Evolutionary conservation across 2,888 invertebrate genomes (phyloP), one percentile per base, ranked within the genome.

Genomic region (Camptogramma bilineatum): DNA sequence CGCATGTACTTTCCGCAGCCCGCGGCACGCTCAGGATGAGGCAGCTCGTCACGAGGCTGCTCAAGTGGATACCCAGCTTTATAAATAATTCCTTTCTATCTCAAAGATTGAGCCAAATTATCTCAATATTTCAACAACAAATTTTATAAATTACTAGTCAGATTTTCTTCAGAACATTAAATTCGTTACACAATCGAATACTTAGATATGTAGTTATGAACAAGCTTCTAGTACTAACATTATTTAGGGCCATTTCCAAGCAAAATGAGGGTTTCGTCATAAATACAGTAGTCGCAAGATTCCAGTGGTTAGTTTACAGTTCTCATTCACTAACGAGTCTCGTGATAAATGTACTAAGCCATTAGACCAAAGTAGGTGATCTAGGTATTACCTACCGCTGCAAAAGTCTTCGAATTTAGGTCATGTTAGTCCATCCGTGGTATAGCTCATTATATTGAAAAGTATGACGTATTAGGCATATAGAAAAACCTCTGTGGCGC

Each of bases 321-420:
- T n/a, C 34, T 34, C 18, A 16, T 51, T 42, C 13, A 19, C 52
- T 52, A 52, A 52, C 34, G 52, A 21, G 39, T 21, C 4, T 16
- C 1, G 19, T 52, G 52, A 52, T 52, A 52, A 42, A 52, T 52
- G 39, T 52, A 8, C 19, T 18, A 42, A n/a, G 39, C n/a, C 52
- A 52, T 52, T 52, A 52, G 52, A 47, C 18, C 19, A 7, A 18
- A 19, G 47, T 47, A 47, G 21, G 19, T 47, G 13, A 44, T 44
- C 44, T 44, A 44, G 44, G 17, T 44, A 44, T 17, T 44, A 17
- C 28, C 44, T 44, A 17, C 28, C 44, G 44, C 34, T 31, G 44
- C 17, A 44, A 44, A 44, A 44, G 44, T 44, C 44, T 17, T 10
- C 4, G 16, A 44, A 17, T 17, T 44, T 8, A 44, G 44, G 44